Evolutionary conservation across 2,888 invertebrate species (phyloP).

Genomic region (Tetanocera ferruginea): DNA sequence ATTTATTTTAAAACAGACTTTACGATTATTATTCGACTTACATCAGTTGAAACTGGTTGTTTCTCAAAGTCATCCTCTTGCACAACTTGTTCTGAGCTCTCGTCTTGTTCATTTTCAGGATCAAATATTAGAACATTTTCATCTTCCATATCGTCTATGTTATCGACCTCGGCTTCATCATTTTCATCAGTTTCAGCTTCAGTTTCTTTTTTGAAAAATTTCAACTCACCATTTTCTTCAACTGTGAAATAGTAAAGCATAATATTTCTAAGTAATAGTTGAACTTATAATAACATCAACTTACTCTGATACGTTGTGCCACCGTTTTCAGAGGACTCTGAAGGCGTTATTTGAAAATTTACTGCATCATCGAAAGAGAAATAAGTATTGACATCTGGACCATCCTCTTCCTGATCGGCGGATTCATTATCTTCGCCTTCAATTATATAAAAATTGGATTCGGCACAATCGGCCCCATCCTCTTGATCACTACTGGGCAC

Average conservation of each 20-base stretch:
- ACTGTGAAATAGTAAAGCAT: conserved; percentile 51
- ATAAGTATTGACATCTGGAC: conserved; percentile 24
- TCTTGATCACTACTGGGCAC: conserved; percentile 18
- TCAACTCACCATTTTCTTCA: conserved; percentile 62
- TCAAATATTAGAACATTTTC: conserved; percentile 56
- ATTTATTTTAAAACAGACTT: not conserved
- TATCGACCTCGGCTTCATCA: conserved; percentile 47
- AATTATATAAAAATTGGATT: conserved; percentile 29
- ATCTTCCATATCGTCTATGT: conserved; percentile 50
- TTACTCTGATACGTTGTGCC: conserved; percentile 46
- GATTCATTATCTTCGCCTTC: conserved; percentile 43
- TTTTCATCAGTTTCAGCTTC: conserved; percentile 34
- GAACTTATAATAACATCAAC: not conserved
- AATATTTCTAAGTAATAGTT: not conserved
- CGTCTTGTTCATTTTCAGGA: conserved; percentile 46
- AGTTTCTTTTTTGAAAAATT: conserved; percentile 55
- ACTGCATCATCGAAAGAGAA: conserved; percentile 22
- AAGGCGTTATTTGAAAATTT: conserved; percentile 42
- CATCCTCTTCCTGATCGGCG: conserved; percentile 22
- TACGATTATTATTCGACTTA: conserved; percentile 14
- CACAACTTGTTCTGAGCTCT: conserved; percentile 38
- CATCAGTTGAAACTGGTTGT: conserved; percentile 68
- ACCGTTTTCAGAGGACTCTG: conserved; percentile 39
- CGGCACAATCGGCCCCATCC: conserved; percentile 32
- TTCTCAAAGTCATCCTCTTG: conserved; percentile 63